Percentiles rank a stretch among this genome's conserved stretches.
These are phyloP conservation scores for Antigone vipio DNA, from an alignment of 2,113 vertebrate species.

Conservation along the genomic window DNA sequence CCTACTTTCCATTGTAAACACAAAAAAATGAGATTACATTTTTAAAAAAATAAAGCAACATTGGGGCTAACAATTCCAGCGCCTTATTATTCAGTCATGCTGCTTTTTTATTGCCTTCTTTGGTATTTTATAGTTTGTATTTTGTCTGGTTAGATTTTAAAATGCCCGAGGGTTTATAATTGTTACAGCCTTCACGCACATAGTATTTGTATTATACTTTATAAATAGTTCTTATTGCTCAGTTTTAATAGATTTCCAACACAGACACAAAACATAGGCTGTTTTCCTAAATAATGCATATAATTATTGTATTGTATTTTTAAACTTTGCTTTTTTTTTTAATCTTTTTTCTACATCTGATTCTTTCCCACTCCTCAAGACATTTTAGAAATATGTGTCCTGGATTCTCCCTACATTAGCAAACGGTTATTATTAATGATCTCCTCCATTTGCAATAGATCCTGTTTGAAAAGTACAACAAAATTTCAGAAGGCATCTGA, in stretches of 20 bases:
- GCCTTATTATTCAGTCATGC: background rate
- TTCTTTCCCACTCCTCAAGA: background rate
- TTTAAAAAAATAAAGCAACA: background rate
- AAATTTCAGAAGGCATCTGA: background rate
- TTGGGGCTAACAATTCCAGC: background rate
- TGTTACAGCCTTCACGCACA: background rate
- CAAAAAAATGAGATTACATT: background rate
- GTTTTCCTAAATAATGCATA: background rate
- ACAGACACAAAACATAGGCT: background rate
- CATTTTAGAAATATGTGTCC: background rate
- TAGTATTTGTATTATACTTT: background rate
- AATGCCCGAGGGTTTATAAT: background rate
- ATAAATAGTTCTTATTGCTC: background rate
- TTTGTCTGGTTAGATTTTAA: conserved; percentile 10
- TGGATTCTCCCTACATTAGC: background rate
- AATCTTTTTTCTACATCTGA: background rate
- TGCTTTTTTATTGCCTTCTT: conserved; percentile 7
- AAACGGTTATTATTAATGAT: background rate
- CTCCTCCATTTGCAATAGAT: background rate
- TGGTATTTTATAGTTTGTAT: background rate
- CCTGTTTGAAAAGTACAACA: background rate
- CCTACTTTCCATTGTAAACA: background rate
- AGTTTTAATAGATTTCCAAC: background rate
- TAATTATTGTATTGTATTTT: background rate
- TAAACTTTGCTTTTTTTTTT: background rate